A percentile compares a stretch with the other conserved stretches of the same genome.
Evolutionary conservation across 2,888 invertebrate genomes (phyloP).

Genomic region (Lutraria lutraria): DNA sequence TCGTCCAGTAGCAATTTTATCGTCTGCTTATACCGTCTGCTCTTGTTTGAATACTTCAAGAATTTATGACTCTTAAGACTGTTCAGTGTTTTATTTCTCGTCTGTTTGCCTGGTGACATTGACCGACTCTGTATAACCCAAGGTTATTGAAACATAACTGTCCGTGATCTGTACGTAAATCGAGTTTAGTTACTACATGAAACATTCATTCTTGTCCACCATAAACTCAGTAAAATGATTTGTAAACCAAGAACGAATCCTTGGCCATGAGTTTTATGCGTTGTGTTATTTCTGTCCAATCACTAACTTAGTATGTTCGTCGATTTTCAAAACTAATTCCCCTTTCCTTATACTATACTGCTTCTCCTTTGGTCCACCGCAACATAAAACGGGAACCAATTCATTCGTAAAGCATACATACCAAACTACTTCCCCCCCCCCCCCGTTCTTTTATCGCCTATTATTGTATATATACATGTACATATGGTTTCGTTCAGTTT

Average conservation of each 20-base stretch:
- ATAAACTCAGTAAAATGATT: too few species aligned
- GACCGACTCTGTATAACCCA: background rate
- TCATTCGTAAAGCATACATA: too few species aligned
- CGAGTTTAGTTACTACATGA: too few species aligned
- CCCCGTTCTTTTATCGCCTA: background rate
- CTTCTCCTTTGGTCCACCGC: background rate
- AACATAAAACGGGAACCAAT: too few species aligned
- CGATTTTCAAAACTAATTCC: background rate
- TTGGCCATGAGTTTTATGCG: too few species aligned
- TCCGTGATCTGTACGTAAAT: background rate
- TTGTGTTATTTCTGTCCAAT: too few species aligned
- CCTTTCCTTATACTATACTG: background rate
- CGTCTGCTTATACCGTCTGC: constrained; percentile 8
- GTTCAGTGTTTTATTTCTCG: background rate
- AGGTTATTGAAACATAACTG: background rate
- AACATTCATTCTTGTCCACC: too few species aligned
- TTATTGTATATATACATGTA: background rate
- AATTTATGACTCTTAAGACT: background rate
- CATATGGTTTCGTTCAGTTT: constrained; percentile 34
- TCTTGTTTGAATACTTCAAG: background rate
- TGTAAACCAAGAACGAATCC: too few species aligned
- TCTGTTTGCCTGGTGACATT: background rate
- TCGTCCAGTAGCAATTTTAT: constrained; percentile 20
- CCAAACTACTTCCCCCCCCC: background rate
- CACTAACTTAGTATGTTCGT: too few species aligned